Evolutionary conservation across 1,140 invertebrate genomes (phyloP).

Genomic region (Adoxophyes honmai): DNA sequence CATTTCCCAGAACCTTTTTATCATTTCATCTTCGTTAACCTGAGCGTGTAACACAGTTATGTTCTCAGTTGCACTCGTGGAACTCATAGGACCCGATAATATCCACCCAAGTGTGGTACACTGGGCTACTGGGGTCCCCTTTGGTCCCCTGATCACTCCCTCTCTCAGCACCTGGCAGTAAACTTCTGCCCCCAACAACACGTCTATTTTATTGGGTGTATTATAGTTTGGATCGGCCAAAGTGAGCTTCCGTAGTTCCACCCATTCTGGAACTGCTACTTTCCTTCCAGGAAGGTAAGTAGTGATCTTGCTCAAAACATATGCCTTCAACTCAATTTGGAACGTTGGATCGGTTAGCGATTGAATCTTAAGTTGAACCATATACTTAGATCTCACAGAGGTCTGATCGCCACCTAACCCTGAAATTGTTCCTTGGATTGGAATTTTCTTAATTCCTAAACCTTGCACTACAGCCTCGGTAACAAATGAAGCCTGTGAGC

Average conservation of each 20-base stretch:
- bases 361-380: conserved; percentile 19
- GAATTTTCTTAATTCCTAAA: conserved; percentile 25
- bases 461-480: conserved; percentile 26
- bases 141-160: conserved; percentile 19
- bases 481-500: no score
- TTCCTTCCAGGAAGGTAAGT: conserved; percentile 17
- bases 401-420: conserved; percentile 25
- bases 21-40: conserved; percentile 24
- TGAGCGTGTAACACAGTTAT: conserved; percentile 25
- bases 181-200: conserved; percentile 27
- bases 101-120: conserved; percentile 29
- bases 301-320: conserved; percentile 27
- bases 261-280: conserved; percentile 16
- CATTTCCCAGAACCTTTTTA: conserved; percentile 35
- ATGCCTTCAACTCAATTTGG: conserved; percentile 16
- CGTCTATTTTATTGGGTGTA: conserved; percentile 28
- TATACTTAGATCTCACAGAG: conserved; percentile 18
- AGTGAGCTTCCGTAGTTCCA: neutral
- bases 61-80: no score
- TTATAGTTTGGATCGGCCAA: conserved; percentile 31
- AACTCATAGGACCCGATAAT: conserved; percentile 27
- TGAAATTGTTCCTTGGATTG: conserved; percentile 18
- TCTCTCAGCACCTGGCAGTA: conserved; percentile 22
- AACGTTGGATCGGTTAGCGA: conserved; percentile 23
- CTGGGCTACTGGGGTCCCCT: conserved; percentile 21